Conservation (phyloP, 2,797 vertebrate genomes). For the Carduelis carduelis region DNA sequence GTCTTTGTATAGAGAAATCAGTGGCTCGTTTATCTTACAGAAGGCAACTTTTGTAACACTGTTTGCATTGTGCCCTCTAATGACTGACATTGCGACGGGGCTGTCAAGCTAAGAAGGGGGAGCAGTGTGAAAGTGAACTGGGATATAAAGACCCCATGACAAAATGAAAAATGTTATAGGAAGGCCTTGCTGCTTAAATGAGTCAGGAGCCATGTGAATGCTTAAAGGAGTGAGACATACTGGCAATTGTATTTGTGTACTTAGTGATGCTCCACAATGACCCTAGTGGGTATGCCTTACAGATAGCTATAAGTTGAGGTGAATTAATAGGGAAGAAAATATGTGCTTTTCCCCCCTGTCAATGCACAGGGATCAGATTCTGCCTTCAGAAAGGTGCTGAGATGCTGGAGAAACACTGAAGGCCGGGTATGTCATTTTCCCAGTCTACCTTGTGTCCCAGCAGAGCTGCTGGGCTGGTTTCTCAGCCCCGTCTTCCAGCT, state of each 20-base stretch:
- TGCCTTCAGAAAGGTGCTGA: background rate
- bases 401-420: background rate
- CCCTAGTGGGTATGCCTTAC: background rate
- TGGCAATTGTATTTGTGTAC: slow-evolving; percentile 66
- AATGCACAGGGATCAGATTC: background rate
- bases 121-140: slow-evolving; percentile 61
- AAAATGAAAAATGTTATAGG: slow-evolving; percentile 70
- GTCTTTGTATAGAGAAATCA: slow-evolving; percentile 69
- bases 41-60: slow-evolving; percentile 73
- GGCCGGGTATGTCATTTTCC: background rate
- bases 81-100: slow-evolving; percentile 52
- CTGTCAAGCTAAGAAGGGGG: slow-evolving; percentile 62
- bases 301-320: background rate
- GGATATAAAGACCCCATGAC: slow-evolving; percentile 46
- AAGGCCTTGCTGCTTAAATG: slow-evolving; percentile 56
- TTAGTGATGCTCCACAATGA: slow-evolving; percentile 44
- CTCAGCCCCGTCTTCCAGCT: background rate
- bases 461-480: background rate
- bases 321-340: background rate
- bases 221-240: slow-evolving; percentile 17
- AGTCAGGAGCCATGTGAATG: slow-evolving; percentile 43
- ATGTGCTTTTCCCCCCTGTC: background rate
- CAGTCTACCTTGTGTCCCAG: background rate
- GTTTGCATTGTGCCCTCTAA: slow-evolving; percentile 67
- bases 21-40: slow-evolving; percentile 74